Percentiles rank a stretch among this genome's conserved stretches.
These are phyloP conservation scores for Thereva nobilitata DNA, from an alignment of 2,888 invertebrate species.

Conservation along the genomic window DNA sequence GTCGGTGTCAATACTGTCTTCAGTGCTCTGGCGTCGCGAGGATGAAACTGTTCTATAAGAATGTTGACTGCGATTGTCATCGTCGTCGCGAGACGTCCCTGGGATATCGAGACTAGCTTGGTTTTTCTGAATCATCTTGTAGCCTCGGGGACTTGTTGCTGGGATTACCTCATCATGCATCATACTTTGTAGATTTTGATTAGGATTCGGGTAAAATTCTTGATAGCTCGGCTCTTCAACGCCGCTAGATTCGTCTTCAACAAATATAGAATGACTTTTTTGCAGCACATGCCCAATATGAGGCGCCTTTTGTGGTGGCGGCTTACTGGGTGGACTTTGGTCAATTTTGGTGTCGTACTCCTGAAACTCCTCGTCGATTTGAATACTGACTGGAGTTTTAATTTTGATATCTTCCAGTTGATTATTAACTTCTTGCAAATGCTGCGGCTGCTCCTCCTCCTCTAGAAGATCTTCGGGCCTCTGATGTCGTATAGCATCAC, in stretches of 20 bases:
- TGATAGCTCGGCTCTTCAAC: slow-evolving; percentile 14
- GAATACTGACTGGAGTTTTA: slow-evolving; percentile 39
- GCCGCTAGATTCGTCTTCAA: slow-evolving; percentile 45
- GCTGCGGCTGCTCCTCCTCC: neutral
- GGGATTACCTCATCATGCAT: slow-evolving; percentile 44
- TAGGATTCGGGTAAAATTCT: slow-evolving; percentile 22
- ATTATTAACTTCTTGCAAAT: neutral
- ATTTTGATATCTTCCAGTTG: slow-evolving; percentile 25
- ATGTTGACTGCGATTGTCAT: slow-evolving; percentile 84
- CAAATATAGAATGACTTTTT: slow-evolving; percentile 47
- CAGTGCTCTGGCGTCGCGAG: slow-evolving; percentile 86
- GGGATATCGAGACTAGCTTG: slow-evolving; percentile 83
- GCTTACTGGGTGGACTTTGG: too few species aligned
- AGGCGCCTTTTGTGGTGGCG: neutral
- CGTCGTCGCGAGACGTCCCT: slow-evolving; percentile 73
- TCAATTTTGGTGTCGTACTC: neutral
- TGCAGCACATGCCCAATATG: slow-evolving; percentile 42
- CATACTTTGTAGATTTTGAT: slow-evolving; percentile 19
- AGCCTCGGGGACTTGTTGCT: slow-evolving; percentile 55
- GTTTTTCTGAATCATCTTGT: slow-evolving; percentile 66
- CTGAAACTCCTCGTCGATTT: neutral
- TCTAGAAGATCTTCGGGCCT: slow-evolving; percentile 39
- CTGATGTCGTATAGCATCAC: slow-evolving; percentile 44
- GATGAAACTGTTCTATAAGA: slow-evolving; percentile 88
- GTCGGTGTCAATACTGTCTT: slow-evolving; percentile 90